These are phyloP conservation scores for Callithrix jacchus DNA, from an alignment of 2,113 vertebrate species.

Conservation along the genomic window DNA sequence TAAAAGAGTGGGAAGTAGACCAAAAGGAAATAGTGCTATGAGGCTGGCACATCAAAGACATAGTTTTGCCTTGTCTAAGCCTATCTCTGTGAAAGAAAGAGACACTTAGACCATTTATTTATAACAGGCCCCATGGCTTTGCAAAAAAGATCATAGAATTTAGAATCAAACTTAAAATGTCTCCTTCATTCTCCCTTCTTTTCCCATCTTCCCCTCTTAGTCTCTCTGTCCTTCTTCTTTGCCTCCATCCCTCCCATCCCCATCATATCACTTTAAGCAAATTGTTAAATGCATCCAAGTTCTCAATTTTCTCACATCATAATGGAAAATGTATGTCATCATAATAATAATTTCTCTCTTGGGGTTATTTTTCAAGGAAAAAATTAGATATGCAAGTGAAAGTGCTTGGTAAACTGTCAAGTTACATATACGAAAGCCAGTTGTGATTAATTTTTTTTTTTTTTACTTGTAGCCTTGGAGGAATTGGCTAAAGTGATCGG, in stretches of 20 bases:
- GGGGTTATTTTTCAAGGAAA: conserved; percentile 60
- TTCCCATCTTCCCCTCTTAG: too few species aligned
- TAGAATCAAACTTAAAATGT: not conserved
- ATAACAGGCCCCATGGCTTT: not conserved
- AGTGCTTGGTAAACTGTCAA: conserved; percentile 40
- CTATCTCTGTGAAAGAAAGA: not conserved
- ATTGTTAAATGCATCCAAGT: not conserved
- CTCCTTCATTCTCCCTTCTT: not conserved
- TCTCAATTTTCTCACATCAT: conserved; percentile 22
- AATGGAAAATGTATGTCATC: conserved; percentile 55
- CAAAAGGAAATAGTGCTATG: not conserved
- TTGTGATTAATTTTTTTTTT: not conserved
- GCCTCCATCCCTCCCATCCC: not conserved
- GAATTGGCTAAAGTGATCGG: conserved; percentile 12
- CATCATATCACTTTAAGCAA: not conserved
- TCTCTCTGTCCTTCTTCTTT: too few species aligned
- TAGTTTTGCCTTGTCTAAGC: not conserved
- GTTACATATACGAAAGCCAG: conserved; percentile 30
- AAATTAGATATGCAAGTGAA: conserved; percentile 27
- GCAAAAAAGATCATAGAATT: not conserved
- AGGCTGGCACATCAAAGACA: not conserved
- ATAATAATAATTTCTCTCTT: conserved; percentile 29
- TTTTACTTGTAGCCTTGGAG: conserved; percentile 31
- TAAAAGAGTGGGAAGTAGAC: not conserved
- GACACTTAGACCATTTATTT: not conserved